Percentiles rank a stretch among this genome's conserved stretches.
Conservation (phyloP, 2,888 invertebrate genomes). For the Sympetrum striolatum region DNA sequence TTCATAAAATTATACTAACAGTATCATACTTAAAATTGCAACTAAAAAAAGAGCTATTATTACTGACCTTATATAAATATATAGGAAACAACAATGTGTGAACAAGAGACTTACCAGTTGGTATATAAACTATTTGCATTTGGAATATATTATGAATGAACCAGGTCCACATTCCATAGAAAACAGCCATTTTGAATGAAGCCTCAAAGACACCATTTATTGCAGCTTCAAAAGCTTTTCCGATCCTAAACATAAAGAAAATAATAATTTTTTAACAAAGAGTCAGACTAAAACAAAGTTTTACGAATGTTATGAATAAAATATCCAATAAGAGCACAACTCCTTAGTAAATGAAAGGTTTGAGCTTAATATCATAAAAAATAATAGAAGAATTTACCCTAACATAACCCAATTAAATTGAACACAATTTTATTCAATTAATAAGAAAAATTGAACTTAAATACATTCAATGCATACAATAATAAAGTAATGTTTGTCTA, state of each 20-base stretch:
- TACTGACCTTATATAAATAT: background rate
- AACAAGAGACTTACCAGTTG: slow-evolving; percentile 71
- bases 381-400: background rate
- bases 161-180: slow-evolving; percentile 99
- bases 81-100: background rate
- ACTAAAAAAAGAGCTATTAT: too few species aligned
- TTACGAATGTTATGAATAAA: background rate
- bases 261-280: background rate
- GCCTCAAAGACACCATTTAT: slow-evolving; percentile 95
- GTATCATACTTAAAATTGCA: background rate
- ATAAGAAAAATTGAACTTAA: too few species aligned
- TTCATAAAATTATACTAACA: too few species aligned
- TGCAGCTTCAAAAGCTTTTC: slow-evolving; percentile 83
- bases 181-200: slow-evolving; percentile 94
- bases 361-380: background rate
- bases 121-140: slow-evolving; percentile 93
- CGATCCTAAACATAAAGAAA: slow-evolving; percentile 66
- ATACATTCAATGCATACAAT: too few species aligned
- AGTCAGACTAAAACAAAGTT: background rate
- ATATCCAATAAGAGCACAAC: background rate
- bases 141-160: slow-evolving; percentile 94
- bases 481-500: too few species aligned
- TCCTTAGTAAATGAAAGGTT: background rate
- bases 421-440: too few species aligned
- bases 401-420: background rate